Evolutionary conservation across 2,797 vertebrate species (phyloP).

Genomic region (Hylomyscus alleni): DNA sequence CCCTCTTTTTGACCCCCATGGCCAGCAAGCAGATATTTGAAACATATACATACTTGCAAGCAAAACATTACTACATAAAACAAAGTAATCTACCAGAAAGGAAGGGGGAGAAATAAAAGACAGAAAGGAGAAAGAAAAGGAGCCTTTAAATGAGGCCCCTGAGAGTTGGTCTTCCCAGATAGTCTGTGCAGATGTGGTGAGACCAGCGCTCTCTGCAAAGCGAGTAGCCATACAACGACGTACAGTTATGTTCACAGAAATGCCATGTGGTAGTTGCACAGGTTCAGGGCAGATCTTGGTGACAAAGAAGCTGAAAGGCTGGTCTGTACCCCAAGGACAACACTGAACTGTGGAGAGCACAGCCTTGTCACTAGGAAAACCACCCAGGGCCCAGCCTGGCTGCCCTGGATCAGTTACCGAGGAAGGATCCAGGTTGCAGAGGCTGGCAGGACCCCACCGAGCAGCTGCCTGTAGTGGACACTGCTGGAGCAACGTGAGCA

Average conservation of each 20-base stretch:
- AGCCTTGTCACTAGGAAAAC: background rate
- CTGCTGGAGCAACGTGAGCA: background rate
- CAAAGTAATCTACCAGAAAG: background rate
- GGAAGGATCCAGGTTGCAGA: background rate
- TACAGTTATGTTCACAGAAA: background rate
- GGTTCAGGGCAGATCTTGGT: background rate
- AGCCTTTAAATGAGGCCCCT: background rate
- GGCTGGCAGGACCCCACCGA: background rate
- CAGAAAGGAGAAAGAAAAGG: background rate
- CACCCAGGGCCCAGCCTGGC: background rate
- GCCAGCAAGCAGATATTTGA: background rate
- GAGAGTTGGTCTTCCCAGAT: background rate
- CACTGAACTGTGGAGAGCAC: background rate
- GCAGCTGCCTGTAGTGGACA: background rate
- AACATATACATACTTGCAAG: background rate
- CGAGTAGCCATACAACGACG: background rate
- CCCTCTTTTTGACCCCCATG: background rate
- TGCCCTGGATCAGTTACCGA: background rate
- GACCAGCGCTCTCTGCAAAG: background rate
- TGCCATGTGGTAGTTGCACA: background rate
- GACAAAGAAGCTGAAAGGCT: background rate
- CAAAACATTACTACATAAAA: background rate
- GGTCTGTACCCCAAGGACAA: background rate
- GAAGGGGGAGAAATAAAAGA: background rate
- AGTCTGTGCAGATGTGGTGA: background rate